These are phyloP conservation scores for Sarcophaga peregrina DNA, from an alignment of 1,140 invertebrate species.

Conservation along the genomic window DNA sequence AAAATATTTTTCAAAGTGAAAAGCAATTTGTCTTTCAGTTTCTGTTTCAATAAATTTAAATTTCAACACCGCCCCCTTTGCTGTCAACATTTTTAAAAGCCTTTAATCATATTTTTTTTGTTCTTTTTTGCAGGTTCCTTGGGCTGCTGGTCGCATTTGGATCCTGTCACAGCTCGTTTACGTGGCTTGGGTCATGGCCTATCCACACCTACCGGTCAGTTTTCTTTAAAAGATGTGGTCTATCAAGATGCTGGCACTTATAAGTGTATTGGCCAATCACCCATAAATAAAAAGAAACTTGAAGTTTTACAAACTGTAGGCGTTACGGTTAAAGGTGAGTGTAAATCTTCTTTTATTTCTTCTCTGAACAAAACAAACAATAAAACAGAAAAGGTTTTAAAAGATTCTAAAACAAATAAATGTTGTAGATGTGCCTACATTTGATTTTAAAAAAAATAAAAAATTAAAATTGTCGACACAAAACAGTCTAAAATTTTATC, in stretches of 20 bases:
- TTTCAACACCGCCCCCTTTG: no score
- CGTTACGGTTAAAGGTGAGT: slow-evolving; percentile 68
- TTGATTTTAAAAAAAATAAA: slow-evolving; percentile 35
- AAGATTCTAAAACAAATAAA: not conserved
- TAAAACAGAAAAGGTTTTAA: not conserved
- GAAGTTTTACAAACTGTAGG: slow-evolving; percentile 68
- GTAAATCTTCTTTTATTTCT: no score
- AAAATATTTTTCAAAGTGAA: not conserved
- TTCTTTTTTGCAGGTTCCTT: slow-evolving; percentile 65
- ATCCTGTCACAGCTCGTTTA: slow-evolving; percentile 70
- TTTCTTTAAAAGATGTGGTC: slow-evolving; percentile 75
- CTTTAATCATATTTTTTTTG: not conserved
- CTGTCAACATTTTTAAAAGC: no score
- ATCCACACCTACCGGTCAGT: slow-evolving; percentile 71
- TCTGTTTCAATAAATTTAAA: no score
- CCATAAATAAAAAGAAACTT: slow-evolving; percentile 68
- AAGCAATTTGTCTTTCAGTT: no score
- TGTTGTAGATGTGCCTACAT: no score
- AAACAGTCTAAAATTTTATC: no score
- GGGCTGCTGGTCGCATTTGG: slow-evolving; percentile 70
- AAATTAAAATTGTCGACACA: no score
- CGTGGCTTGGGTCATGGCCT: slow-evolving; percentile 72
- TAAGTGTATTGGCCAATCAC: slow-evolving; percentile 75
- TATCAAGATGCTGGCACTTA: slow-evolving; percentile 83
- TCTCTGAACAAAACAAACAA: no score